Evolutionary conservation across 1,140 invertebrate genomes (phyloP).

Genomic region (Dendroctonus ponderosae): DNA sequence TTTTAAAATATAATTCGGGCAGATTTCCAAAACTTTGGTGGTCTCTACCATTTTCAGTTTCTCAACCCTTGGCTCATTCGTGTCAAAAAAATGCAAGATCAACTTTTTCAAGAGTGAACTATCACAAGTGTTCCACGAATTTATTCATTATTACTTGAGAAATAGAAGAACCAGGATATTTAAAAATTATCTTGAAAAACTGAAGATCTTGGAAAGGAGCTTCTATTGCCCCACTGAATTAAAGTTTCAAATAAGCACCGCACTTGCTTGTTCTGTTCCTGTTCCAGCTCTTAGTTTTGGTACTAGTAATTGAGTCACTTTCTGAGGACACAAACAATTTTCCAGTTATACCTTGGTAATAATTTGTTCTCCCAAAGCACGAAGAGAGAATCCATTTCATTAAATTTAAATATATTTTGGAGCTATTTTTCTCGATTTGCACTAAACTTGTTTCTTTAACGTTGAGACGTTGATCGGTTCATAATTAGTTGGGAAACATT

Average conservation of each 20-base stretch:
- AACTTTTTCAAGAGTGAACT: not conserved
- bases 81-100: not conserved
- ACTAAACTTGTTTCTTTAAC: not conserved
- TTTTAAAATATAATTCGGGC: not conserved
- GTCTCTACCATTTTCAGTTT: not conserved
- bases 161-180: slow-evolving; percentile 23
- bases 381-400: slow-evolving; percentile 14
- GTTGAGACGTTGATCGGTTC: not conserved
- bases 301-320: slow-evolving; percentile 36
- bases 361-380: slow-evolving; percentile 41
- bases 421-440: not conserved
- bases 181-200: not conserved
- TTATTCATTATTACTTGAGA: slow-evolving; percentile 20
- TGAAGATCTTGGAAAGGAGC: slow-evolving; percentile 3
- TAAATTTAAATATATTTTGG: not conserved
- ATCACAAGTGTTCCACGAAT: slow-evolving; percentile 6
- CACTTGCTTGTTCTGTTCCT: slow-evolving; percentile 30
- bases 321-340: slow-evolving; percentile 35
- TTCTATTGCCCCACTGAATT: slow-evolving; percentile 19
- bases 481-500: not conserved
- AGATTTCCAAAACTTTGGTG: not conserved
- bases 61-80: not conserved
- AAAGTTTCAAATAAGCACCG: slow-evolving; percentile 26
- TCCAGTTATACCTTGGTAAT: slow-evolving; percentile 33
- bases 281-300: slow-evolving; percentile 34